Base-by-base conservation (phyloP, 1,140 invertebrate species). In the Zaprionus lachaisei region DNA sequence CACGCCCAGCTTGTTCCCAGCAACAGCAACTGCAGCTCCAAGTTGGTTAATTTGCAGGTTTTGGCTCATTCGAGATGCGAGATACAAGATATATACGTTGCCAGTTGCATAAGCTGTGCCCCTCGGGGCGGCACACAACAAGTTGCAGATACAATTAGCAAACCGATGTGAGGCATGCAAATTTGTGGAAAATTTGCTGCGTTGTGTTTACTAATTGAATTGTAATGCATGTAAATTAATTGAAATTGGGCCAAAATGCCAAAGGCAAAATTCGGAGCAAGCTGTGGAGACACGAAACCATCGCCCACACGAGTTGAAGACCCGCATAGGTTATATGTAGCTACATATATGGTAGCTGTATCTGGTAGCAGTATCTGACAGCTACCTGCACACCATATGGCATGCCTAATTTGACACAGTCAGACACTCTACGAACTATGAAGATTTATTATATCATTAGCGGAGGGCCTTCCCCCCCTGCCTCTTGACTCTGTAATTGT, bases 381-480 rank as follows among this genome's bases (percentile, higher is more conserved):
- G 78, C 54, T 65, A 70, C 65, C 65, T 56, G 31, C 54, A 34
- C 66, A 56, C 58, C 58, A 74, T 67, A 54, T 74, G 70, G 31
- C 38, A 67, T 64, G 66, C 44, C 51, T 83, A 83, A 89, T 87
- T 89, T 89, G 83, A 89, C 84, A 81, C 72, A 71, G 49, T 73
- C 84, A 71, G 72, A 78, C 81, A 76, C 75, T 73, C 67, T 90
- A 81, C 74, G 71, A 81, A 85, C 56, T 31, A 17, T 65, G 4
- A 62, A 89, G 84, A 89, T 89, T 90, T 90, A 90, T 90, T 79
- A 44, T 69, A 81, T 84, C 79, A 90, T 89, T 89, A 87, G 81
- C 68, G 70, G 6, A 26, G 26, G 20, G 20, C 47, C 47, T 24
- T 12, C 5, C 24, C 62, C 62, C 62, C 54, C 24, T 31, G 4